Conservation (phyloP, 2,797 vertebrate genomes). For the Anguilla anguilla region DNA sequence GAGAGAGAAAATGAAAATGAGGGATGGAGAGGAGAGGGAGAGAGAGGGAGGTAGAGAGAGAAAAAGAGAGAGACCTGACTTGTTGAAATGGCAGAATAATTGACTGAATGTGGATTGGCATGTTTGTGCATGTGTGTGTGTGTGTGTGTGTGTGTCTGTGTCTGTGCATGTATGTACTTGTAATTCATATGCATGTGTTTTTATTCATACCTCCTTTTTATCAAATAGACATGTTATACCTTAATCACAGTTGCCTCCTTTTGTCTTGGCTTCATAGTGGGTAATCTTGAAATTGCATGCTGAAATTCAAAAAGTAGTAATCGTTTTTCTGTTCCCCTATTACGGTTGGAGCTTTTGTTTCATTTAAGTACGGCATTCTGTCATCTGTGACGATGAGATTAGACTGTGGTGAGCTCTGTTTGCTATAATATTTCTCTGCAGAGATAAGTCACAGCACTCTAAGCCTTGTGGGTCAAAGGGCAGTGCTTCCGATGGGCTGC, state of each 20-base stretch:
- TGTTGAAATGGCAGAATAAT: no score
- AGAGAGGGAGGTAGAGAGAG: not conserved
- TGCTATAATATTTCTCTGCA: not conserved
- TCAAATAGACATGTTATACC: not conserved
- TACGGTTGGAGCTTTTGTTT: not conserved
- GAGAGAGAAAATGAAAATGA: not conserved
- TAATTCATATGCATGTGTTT: not conserved
- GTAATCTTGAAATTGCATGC: not conserved
- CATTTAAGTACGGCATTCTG: not conserved
- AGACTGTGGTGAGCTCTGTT: not conserved
- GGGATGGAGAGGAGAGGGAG: not conserved
- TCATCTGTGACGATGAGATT: constrained; percentile 19
- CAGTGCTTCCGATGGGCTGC: not conserved
- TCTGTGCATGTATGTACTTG: not conserved
- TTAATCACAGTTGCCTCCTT: not conserved
- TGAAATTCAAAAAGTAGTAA: not conserved
- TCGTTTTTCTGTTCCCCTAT: not conserved
- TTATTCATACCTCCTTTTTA: not conserved
- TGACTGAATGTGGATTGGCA: no score
- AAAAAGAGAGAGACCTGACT: no score
- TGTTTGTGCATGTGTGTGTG: not conserved
- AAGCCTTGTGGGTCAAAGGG: not conserved
- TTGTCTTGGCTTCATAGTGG: not conserved
- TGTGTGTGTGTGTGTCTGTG: not conserved
- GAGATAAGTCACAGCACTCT: constrained; percentile 1